Percentiles rank a stretch among this genome's conserved stretches.
phyloP scores from a whole-genome alignment of 2,113 vertebrate genomes.

The Crotalus viridis region DNA sequence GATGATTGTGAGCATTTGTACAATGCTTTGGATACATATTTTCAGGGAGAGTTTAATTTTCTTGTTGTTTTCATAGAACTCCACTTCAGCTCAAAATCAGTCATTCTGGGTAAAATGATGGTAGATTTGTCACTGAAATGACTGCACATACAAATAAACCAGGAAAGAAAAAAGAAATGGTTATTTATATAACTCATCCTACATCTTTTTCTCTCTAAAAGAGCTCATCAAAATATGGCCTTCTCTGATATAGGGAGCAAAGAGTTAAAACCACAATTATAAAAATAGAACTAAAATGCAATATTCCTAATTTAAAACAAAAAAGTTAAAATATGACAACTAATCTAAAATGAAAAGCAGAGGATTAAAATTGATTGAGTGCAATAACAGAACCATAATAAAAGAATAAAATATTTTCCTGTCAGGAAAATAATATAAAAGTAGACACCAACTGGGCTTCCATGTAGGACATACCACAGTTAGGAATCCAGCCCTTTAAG shows the following conservation, averaged over 20 bases:
- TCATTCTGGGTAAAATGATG: background rate
- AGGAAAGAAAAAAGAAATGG: background rate
- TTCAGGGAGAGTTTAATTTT: background rate
- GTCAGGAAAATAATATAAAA: background rate
- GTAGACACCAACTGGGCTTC: background rate
- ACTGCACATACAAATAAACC: background rate
- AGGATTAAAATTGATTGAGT: background rate
- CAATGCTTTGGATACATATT: background rate
- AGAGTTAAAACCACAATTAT: background rate
- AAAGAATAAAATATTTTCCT: background rate
- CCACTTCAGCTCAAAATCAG: background rate
- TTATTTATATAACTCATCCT: background rate
- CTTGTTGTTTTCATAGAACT: background rate
- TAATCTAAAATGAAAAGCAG: background rate
- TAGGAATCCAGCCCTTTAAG: background rate
- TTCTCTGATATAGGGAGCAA: background rate
- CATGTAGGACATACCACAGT: background rate
- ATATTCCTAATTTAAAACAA: background rate
- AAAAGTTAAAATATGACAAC: background rate
- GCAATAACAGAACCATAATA: background rate
- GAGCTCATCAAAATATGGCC: background rate
- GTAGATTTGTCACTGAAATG: background rate
- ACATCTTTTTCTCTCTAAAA: background rate
- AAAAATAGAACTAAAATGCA: background rate
- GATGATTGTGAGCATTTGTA: background rate